These are phyloP conservation scores for Mormoops blainvillei DNA, from an alignment of 2,113 vertebrate species.

Conservation along the genomic window DNA sequence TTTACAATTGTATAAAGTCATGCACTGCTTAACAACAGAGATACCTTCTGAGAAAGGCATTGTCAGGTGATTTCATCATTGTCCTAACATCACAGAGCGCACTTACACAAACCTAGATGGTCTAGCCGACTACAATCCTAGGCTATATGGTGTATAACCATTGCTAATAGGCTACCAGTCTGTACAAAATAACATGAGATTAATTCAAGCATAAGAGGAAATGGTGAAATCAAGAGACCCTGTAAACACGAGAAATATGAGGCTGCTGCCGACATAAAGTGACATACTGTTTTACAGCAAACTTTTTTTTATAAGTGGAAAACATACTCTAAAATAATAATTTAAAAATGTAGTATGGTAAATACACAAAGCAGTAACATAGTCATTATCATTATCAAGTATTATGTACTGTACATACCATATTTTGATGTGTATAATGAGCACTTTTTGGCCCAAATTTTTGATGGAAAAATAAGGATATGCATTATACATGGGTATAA, in stretches of 20 bases:
- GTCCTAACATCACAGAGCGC: not conserved
- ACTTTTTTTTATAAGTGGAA: not conserved
- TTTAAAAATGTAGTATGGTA: not conserved
- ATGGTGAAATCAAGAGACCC: not conserved
- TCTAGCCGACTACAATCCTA: not conserved
- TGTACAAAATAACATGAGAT: not conserved
- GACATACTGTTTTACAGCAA: not conserved
- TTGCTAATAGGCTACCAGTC: too few species aligned
- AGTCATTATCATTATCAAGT: not conserved
- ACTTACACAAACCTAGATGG: not conserved
- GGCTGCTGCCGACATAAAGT: not conserved
- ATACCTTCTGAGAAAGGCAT: not conserved
- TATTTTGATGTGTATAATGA: too few species aligned
- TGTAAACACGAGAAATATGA: not conserved
- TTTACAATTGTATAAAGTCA: not conserved
- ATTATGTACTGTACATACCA: too few species aligned
- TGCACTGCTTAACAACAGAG: not conserved
- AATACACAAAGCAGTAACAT: not conserved
- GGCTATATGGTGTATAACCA: not conserved
- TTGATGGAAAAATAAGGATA: too few species aligned
- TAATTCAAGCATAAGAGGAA: not conserved
- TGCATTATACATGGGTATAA: too few species aligned
- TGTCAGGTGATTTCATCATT: not conserved
- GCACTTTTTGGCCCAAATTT: too few species aligned
- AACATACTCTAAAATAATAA: not conserved